A percentile compares a stretch with the other conserved stretches of the same genome.
These are phyloP conservation scores for Brachionus koreanus DNA, from an alignment of 1,140 invertebrate species.

Conservation along the genomic window DNA sequence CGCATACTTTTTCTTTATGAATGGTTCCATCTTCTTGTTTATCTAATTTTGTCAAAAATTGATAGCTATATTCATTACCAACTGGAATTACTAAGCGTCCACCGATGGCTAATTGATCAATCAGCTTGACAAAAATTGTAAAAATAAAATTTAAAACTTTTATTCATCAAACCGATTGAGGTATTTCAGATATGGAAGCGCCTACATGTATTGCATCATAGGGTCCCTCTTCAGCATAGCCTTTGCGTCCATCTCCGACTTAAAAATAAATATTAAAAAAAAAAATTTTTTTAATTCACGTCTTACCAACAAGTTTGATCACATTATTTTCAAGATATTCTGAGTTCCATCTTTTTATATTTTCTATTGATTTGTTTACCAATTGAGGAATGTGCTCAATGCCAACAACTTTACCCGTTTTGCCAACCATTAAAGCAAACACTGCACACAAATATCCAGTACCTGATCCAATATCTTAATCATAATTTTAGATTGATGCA, in stretches of 20 bases:
- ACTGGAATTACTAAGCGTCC: constrained; percentile 87
- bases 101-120: constrained; percentile 72
- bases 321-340: constrained; percentile 49
- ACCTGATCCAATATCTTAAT: constrained; percentile 84
- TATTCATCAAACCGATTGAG: constrained; percentile 64
- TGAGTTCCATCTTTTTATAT: constrained; percentile 71
- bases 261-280: background rate
- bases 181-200: constrained; percentile 75
- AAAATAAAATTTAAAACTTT: background rate
- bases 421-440: constrained; percentile 79
- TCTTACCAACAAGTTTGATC: constrained; percentile 16
- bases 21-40: constrained; percentile 77
- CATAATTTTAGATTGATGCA: too few species aligned
- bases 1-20: constrained; percentile 74
- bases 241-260: constrained; percentile 78
- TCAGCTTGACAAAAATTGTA: constrained; percentile 60
- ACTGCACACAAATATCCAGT: constrained; percentile 92
- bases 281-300: background rate
- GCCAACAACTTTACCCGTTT: constrained; percentile 73
- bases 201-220: constrained; percentile 91
- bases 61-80: constrained; percentile 65
- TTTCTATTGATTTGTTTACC: constrained; percentile 69
- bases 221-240: constrained; percentile 69
- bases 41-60: constrained; percentile 65
- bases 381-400: constrained; percentile 88